phyloP scores from a whole-genome alignment of 1,140 invertebrate species.

The Drosophila tropicalis region DNA sequence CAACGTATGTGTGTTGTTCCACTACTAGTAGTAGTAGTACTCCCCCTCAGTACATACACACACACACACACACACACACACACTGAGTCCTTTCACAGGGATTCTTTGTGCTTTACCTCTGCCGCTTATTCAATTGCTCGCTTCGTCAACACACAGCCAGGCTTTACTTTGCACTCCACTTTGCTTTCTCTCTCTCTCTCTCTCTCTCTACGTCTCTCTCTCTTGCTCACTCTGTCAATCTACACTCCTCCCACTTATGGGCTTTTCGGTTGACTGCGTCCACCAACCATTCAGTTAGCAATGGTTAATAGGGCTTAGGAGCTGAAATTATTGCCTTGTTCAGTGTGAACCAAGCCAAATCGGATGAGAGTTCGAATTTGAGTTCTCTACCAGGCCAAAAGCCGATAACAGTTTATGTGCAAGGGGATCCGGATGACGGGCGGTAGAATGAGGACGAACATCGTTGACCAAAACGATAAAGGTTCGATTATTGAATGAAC shows the following conservation, averaged over 20 bases:
- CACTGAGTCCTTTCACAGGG: constrained; percentile 5
- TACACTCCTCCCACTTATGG: background rate
- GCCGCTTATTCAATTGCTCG: constrained; percentile 80
- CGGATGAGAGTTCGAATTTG: constrained; percentile 67
- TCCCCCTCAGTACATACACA: constrained; percentile 22
- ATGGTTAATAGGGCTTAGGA: constrained; percentile 81
- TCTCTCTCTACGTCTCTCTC: constrained; percentile 4
- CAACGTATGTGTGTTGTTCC: constrained; percentile 24
- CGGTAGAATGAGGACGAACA: constrained; percentile 24
- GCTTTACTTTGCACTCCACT: constrained; percentile 1
- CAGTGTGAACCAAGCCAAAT: constrained; percentile 81
- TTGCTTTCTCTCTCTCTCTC: constrained; percentile 9
- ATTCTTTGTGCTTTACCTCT: constrained; percentile 68
- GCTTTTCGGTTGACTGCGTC: constrained; percentile 67
- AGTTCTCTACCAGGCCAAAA: constrained; percentile 21
- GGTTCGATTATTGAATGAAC: constrained; percentile 60
- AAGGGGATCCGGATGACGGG: background rate
- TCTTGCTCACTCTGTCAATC: background rate
- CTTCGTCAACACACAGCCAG: constrained; percentile 60
- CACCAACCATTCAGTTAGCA: constrained; percentile 79
- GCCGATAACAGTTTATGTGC: constrained; percentile 14
- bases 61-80: constrained; percentile 20
- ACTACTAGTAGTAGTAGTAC: background rate
- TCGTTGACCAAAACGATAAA: constrained; percentile 53
- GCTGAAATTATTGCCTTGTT: constrained; percentile 82